These are phyloP conservation scores for Colletes collaris DNA, from an alignment of 2,888 invertebrate genomes.

Conservation along the genomic window DNA sequence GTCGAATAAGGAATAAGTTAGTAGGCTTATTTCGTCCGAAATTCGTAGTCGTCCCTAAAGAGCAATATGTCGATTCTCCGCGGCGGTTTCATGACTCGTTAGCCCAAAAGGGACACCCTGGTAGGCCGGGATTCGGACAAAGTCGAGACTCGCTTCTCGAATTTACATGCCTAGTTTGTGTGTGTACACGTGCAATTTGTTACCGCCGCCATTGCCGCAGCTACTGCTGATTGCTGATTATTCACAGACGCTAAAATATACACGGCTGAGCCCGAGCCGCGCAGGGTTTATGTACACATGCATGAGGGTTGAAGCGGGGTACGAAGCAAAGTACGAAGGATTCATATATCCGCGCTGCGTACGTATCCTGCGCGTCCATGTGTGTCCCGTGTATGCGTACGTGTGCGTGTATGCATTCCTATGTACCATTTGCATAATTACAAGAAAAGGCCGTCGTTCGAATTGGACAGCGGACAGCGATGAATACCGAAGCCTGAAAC, in stretches of 20 bases:
- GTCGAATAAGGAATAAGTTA: background rate
- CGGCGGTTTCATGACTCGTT: conserved; percentile 72
- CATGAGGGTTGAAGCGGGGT: conserved; percentile 40
- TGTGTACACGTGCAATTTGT: conserved; percentile 77
- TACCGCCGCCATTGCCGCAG: conserved; percentile 73
- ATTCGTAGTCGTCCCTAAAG: conserved; percentile 52
- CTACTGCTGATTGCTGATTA: conserved; percentile 81
- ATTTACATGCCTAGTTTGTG: conserved; percentile 72
- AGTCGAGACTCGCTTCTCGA: conserved; percentile 70
- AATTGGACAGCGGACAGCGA: conserved; percentile 28
- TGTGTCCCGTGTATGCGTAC: background rate
- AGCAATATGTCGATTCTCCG: conserved; percentile 68
- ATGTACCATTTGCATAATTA: conserved; percentile 55
- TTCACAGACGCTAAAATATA: conserved; percentile 81
- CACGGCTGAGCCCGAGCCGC: conserved; percentile 67
- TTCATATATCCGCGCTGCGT: conserved; percentile 50
- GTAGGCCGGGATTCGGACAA: conserved; percentile 69
- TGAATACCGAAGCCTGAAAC: conserved; percentile 4
- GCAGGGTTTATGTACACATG: conserved; percentile 70
- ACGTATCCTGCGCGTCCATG: too few relatives aligned
- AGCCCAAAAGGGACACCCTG: conserved; percentile 68
- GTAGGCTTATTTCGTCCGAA: conserved; percentile 21
- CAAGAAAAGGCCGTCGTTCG: conserved; percentile 38
- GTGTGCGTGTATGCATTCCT: conserved; percentile 34
- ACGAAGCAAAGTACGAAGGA: conserved; percentile 56